phyloP scores from a whole-genome alignment of 2,888 invertebrate species.

The Lissocephala sabroskyi region DNA sequence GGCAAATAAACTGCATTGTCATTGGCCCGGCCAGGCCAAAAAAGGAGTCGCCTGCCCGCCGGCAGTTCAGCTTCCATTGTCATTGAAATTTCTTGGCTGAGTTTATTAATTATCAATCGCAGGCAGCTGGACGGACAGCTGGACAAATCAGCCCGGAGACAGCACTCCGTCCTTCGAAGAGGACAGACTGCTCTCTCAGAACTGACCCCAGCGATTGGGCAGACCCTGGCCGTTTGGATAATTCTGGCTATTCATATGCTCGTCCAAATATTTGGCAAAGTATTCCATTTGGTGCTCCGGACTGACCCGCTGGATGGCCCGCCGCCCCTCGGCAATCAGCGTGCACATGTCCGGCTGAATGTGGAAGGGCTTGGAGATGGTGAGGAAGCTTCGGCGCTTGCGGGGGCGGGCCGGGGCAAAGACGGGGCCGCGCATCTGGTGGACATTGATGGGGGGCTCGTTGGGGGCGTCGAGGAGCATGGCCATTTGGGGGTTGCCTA shows the following conservation, averaged over 20 bases:
- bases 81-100: not conserved
- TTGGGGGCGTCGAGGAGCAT: slow-evolving; percentile 37
- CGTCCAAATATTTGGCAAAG: slow-evolving; percentile 44
- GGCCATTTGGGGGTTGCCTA: slow-evolving; percentile 24
- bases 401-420: slow-evolving; percentile 26
- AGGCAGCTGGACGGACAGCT: too few relatives aligned
- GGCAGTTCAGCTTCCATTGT: too few relatives aligned
- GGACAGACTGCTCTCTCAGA: slow-evolving; percentile 19
- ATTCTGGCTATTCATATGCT: slow-evolving; percentile 45
- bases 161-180: too few relatives aligned
- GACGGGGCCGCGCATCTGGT: slow-evolving; percentile 19
- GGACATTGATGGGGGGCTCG: slow-evolving; percentile 40
- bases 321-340: slow-evolving; percentile 30
- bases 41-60: too few relatives aligned
- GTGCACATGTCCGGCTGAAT: slow-evolving; percentile 30
- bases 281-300: slow-evolving; percentile 34
- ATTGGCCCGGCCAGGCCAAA: too few relatives aligned
- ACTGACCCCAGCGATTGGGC: slow-evolving; percentile 45
- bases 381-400: slow-evolving; percentile 47
- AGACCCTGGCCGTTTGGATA: slow-evolving; percentile 50
- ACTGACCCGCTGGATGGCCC: slow-evolving; percentile 24
- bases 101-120: too few relatives aligned
- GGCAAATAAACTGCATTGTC: too few relatives aligned
- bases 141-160: too few relatives aligned
- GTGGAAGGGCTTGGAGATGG: slow-evolving; percentile 29